A percentile compares a stretch with the other conserved stretches of the same genome.
These are phyloP conservation scores for Drosophila leonis DNA, from an alignment of 2,888 invertebrate genomes.

Conservation along the genomic window DNA sequence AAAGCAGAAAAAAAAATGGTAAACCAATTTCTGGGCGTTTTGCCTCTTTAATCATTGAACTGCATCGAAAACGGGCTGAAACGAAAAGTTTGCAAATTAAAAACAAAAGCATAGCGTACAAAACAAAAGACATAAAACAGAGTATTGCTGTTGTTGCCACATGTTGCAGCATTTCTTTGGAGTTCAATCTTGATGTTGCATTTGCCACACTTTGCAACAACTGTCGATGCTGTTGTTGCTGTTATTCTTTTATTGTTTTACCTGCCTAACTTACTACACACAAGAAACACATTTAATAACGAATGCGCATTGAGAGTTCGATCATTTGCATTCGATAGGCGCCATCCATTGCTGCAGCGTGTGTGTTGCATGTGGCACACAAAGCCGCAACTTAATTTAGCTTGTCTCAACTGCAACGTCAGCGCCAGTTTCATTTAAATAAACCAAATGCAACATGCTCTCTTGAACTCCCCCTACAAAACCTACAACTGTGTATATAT, in stretches of 20 bases:
- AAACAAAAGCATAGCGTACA: slow-evolving; percentile 62
- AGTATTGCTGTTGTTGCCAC: slow-evolving; percentile 68
- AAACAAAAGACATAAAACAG: slow-evolving; percentile 75
- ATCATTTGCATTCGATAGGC: slow-evolving; percentile 80
- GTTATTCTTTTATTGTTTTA: slow-evolving; percentile 55
- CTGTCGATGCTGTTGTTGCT: slow-evolving; percentile 29
- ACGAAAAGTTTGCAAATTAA: slow-evolving; percentile 77
- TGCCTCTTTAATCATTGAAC: slow-evolving; percentile 81
- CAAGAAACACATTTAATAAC: slow-evolving; percentile 65
- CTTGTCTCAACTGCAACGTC: slow-evolving; percentile 44
- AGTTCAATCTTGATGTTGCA: slow-evolving; percentile 74
- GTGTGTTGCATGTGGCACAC: slow-evolving; percentile 54
- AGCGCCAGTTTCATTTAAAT: slow-evolving; percentile 71
- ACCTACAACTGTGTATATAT: background rate
- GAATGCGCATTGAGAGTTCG: slow-evolving; percentile 60
- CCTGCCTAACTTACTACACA: slow-evolving; percentile 43
- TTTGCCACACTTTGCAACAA: slow-evolving; percentile 62
- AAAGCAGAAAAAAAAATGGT: slow-evolving; percentile 44
- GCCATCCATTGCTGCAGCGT: slow-evolving; percentile 36
- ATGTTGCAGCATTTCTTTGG: slow-evolving; percentile 80
- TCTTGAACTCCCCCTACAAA: slow-evolving; percentile 66
- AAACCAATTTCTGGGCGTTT: slow-evolving; percentile 79
- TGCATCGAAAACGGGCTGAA: slow-evolving; percentile 71
- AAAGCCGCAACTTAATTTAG: slow-evolving; percentile 77
- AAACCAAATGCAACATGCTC: slow-evolving; percentile 61